These are phyloP conservation scores for Drosophila birchii DNA, from an alignment of 2,888 invertebrate genomes.

Conservation along the genomic window DNA sequence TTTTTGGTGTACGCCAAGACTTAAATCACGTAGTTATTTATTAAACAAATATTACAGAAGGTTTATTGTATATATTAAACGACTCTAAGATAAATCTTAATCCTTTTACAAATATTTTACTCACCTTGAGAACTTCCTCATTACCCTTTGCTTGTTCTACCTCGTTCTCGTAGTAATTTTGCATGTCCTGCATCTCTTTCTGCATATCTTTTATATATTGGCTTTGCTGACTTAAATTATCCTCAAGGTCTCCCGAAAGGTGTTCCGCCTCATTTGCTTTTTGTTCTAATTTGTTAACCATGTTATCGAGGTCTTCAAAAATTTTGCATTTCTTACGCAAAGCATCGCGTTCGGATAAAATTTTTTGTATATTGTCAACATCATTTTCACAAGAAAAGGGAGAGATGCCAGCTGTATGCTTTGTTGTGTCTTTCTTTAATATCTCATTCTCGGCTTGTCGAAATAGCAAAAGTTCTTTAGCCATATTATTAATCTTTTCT, in stretches of 20 bases:
- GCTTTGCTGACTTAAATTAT: conserved; percentile 52
- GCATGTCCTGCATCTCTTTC: conserved; percentile 72
- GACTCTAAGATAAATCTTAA: neutral
- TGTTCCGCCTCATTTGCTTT: conserved; percentile 53
- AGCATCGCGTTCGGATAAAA: conserved; percentile 74
- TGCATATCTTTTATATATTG: conserved; percentile 69
- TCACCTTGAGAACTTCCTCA: conserved; percentile 64
- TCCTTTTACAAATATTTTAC: neutral
- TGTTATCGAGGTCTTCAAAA: conserved; percentile 51
- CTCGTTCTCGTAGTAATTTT: conserved; percentile 69
- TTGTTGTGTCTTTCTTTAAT: conserved; percentile 11
- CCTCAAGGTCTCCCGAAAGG: conserved; percentile 47
- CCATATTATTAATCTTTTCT: conserved; percentile 67
- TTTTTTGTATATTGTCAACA: conserved; percentile 60
- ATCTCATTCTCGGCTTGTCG: conserved; percentile 66
- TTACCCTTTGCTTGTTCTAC: conserved; percentile 55
- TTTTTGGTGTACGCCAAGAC: too few species aligned
- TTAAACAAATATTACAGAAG: too few species aligned
- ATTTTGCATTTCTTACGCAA: conserved; percentile 66
- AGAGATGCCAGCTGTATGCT: conserved; percentile 13
- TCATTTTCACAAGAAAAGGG: conserved; percentile 51
- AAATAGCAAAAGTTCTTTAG: conserved; percentile 69
- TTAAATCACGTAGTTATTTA: too few species aligned
- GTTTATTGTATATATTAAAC: too few species aligned
- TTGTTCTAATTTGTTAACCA: conserved; percentile 51